phyloP scores from a whole-genome alignment of 2,797 vertebrate species.

The Phataginus tetradactyla region DNA sequence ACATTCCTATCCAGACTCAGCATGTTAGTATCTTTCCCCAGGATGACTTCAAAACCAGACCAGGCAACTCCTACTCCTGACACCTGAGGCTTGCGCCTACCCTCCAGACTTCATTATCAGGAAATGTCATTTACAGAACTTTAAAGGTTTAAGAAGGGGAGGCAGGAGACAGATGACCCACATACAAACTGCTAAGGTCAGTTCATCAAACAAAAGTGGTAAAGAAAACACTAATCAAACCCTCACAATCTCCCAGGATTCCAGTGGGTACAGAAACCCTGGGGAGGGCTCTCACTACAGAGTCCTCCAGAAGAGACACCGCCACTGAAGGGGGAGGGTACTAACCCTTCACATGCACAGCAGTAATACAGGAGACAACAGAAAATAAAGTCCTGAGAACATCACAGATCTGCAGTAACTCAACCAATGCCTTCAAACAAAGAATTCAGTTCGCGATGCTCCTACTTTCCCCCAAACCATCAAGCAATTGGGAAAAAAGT shows the following conservation, averaged over 20 bases:
- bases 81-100: background rate
- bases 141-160: background rate
- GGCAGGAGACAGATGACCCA: background rate
- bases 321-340: background rate
- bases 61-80: background rate
- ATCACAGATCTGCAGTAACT: background rate
- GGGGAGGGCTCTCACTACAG: background rate
- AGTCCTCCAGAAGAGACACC: background rate
- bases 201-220: background rate
- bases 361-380: background rate
- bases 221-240: slow-evolving; percentile 27
- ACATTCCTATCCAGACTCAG: background rate
- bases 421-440: background rate
- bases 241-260: background rate
- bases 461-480: background rate
- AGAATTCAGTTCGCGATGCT: background rate
- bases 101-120: background rate
- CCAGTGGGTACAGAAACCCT: background rate
- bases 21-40: background rate
- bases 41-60: background rate
- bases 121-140: background rate
- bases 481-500: background rate
- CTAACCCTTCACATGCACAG: background rate
- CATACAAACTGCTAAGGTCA: background rate
- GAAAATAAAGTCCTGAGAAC: background rate